These are phyloP conservation scores for Leptobrachium ailaonicum DNA, from an alignment of 2,113 vertebrate genomes.

Conservation along the genomic window DNA sequence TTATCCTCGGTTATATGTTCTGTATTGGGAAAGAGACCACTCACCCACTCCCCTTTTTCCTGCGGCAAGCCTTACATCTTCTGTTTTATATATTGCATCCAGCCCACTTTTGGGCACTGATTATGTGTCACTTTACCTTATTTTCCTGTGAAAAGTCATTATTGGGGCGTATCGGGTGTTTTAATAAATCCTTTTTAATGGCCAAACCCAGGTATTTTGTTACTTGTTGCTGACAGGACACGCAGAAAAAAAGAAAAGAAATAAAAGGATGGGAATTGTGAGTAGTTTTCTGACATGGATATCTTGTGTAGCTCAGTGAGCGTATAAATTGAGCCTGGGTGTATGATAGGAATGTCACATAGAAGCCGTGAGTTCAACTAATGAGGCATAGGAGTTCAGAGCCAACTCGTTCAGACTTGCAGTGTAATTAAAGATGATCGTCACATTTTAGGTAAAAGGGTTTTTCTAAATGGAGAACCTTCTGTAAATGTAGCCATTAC, in stretches of 20 bases:
- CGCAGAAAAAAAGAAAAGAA: neutral
- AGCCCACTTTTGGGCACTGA: too few relatives aligned
- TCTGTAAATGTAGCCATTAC: too few relatives aligned
- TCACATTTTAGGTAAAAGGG: too few relatives aligned
- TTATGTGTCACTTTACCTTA: too few relatives aligned
- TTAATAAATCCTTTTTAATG: neutral
- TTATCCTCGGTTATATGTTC: too few relatives aligned
- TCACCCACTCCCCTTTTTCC: too few relatives aligned
- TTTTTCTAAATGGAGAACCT: too few relatives aligned
- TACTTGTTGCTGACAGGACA: neutral
- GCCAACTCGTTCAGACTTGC: neutral
- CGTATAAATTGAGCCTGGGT: neutral
- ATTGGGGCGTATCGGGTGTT: neutral
- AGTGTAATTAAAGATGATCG: neutral
- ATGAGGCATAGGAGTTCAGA: neutral
- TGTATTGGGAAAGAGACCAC: too few relatives aligned
- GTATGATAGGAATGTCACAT: conserved; percentile 6
- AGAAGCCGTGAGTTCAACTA: neutral
- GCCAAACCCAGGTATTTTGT: conserved; percentile 9
- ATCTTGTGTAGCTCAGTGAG: neutral
- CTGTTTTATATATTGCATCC: too few relatives aligned
- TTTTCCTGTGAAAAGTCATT: neutral
- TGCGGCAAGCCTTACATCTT: too few relatives aligned
- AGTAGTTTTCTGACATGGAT: neutral
- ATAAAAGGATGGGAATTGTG: conserved; percentile 7